Base-by-base conservation (phyloP, 37 sponge, comb jelly and placozoan genomes). In the Spongilla lacustris region DNA sequence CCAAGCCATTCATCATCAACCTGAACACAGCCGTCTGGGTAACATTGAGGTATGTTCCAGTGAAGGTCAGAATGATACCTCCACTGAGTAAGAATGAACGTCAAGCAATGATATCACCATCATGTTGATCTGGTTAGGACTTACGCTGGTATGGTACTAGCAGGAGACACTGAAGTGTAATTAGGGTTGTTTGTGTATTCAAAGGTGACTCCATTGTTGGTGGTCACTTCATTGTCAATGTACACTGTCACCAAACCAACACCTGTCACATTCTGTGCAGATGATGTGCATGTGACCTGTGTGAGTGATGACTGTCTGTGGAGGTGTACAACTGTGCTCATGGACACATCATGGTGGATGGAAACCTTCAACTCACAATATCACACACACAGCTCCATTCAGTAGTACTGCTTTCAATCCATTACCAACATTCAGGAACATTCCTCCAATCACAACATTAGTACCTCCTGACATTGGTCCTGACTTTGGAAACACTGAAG, bases 401-500 rank as follows among this genome's bases (percentile, higher is more conserved):
- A 89, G 75, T 25, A 68, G 67, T 23, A 91, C 78, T 78, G 30
- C 41, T 30, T 37, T 78, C 31, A 79, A 85, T 41, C 29, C 67
- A 73, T 81, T 89, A 9, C 95, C 92, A 83, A 87, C 85, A 74
- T 89, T 73, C 24, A 95, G 87, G 69, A 78, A 31, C 24, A 38
- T 85, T 33, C 96, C 96, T 25, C 8, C 71, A 28, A 95, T 79
- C 29, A 68, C 89, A 25, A 95, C 30, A 12, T 34, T 58, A 41
- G 86, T 92, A 38, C 93, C 93, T 36, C 96, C 96, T 67, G 93
- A 82, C 41, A 73, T 75, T 36, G 96, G 96, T 13, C 96, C 96
- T 73, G 78, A 77, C n/a, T 82, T 67, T 66, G 96, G 96, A 14
- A 33, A 31, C 27, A 95, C 86, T 38, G 75, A 66, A 26, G n/a